Evolutionary conservation across 2,888 invertebrate species (phyloP).

Genomic region (Megamerina dolium): DNA sequence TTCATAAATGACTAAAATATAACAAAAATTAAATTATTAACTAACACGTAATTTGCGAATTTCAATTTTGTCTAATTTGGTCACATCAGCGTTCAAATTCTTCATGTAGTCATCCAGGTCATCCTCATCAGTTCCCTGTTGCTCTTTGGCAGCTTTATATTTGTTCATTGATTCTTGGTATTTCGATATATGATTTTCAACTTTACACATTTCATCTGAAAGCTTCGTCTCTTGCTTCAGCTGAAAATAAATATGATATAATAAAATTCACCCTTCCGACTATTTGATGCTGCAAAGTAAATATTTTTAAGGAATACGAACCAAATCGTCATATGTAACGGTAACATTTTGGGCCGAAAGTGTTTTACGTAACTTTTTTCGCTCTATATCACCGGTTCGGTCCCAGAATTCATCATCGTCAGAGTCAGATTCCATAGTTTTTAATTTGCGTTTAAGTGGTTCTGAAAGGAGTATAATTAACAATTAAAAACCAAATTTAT

Average conservation of each 20-base stretch:
- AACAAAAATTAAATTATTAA: background rate
- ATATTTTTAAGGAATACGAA: constrained; percentile 34
- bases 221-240: constrained; percentile 38
- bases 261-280: background rate
- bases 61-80: constrained; percentile 59
- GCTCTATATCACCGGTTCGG: constrained; percentile 87
- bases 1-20: background rate
- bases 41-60: constrained; percentile 54
- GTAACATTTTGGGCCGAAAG: constrained; percentile 36
- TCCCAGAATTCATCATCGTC: constrained; percentile 96
- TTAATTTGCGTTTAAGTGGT: constrained; percentile 70
- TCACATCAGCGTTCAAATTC: constrained; percentile 55
- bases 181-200: constrained; percentile 53
- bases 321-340: constrained; percentile 62
- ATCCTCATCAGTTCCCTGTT: constrained; percentile 52
- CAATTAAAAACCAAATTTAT: too few relatives aligned
- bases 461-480: constrained; percentile 52
- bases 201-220: constrained; percentile 58
- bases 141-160: constrained; percentile 26
- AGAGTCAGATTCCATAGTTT: constrained; percentile 72
- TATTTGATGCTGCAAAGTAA: too few relatives aligned
- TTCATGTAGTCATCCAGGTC: constrained; percentile 82
- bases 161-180: constrained; percentile 49
- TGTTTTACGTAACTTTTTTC: constrained; percentile 67
- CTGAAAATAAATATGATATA: constrained; percentile 17